Conservation (phyloP, 1,140 invertebrate species). For the Bombyx mori region ASM3026992v2 NC_085119.1:8654501-8655000, state of each 20-base stretch:
- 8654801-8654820: constrained; percentile 94
- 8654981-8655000: constrained; percentile 66
- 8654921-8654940: constrained; percentile 19
- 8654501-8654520: too few species aligned
- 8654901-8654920: constrained; percentile 71
- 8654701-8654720: constrained; percentile 18
- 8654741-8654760: constrained; percentile 95
- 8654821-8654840: constrained; percentile 91
- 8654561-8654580: too few species aligned
- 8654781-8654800: constrained; percentile 93
- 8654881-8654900: constrained; percentile 69
- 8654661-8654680: constrained; percentile 16
- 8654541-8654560: constrained; percentile 18
- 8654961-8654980: constrained; percentile 70
- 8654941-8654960: constrained; percentile 40
- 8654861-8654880: constrained; percentile 92
- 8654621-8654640: constrained; percentile 20
- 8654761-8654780: constrained; percentile 96
- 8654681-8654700: constrained; percentile 1
- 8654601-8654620: constrained; percentile 30
- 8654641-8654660: constrained; percentile 19
- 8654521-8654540: too few species aligned
- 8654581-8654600: constrained; percentile 6
- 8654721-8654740: constrained; percentile 95
- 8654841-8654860: constrained; percentile 93